Evolutionary conservation across 1,140 invertebrate genomes (phyloP).

Genomic region (Cheumatopsyche charites): DNA sequence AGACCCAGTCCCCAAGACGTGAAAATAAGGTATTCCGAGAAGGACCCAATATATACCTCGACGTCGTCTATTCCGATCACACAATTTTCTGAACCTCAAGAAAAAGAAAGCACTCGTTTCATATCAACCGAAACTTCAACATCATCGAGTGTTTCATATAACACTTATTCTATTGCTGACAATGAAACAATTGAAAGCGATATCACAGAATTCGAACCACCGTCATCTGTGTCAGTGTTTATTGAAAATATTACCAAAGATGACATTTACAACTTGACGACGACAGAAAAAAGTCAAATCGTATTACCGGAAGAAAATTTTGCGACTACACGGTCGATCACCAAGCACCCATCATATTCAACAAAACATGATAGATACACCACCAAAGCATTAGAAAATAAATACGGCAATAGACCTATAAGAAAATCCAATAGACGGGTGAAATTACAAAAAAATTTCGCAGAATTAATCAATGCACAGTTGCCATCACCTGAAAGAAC

Average conservation of each 20-base stretch:
- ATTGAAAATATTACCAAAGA: not conserved
- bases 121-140: not conserved
- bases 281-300: constrained; percentile 21
- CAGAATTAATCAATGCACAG: constrained; percentile 52
- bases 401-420: constrained; percentile 10
- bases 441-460: constrained; percentile 48
- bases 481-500: constrained; percentile 50
- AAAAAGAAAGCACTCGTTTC: not conserved
- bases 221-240: not conserved
- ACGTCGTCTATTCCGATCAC: constrained; percentile 37
- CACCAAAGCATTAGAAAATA: constrained; percentile 9
- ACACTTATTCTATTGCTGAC: not conserved
- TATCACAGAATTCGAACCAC: not conserved
- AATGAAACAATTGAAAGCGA: not conserved
- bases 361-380: constrained; percentile 45
- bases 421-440: constrained; percentile 30
- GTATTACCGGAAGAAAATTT: constrained; percentile 3
- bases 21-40: constrained; percentile 53
- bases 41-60: constrained; percentile 54
- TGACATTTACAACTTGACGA: constrained; percentile 27
- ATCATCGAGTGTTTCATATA: not conserved
- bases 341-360: constrained; percentile 43
- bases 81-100: constrained; percentile 36
- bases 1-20: constrained; percentile 45
- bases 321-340: constrained; percentile 28